Conservation (phyloP, 2,113 vertebrate genomes). For the Dolichallabes microphthalmus region DNA sequence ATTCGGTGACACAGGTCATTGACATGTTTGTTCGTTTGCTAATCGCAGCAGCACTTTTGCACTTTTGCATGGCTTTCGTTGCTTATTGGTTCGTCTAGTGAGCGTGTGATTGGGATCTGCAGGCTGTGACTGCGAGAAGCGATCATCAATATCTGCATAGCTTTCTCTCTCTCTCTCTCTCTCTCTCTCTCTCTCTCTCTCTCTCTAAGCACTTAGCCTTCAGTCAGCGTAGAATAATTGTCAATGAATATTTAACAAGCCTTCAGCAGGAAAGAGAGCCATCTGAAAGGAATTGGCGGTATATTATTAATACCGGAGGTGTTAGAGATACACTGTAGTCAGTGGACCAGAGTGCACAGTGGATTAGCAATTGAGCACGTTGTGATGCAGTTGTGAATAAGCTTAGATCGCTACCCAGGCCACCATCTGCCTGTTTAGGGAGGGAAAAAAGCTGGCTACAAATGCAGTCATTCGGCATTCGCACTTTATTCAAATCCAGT, state of each 20-base stretch:
- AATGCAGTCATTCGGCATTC: background rate
- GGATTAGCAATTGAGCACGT: conserved; percentile 55
- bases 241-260: conserved; percentile 82
- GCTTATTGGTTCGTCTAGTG: conserved; percentile 36
- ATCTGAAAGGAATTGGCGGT: conserved; percentile 58
- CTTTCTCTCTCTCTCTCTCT: conserved; percentile 41
- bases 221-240: conserved; percentile 78
- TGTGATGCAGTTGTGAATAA: conserved; percentile 53
- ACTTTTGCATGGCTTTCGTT: conserved; percentile 32
- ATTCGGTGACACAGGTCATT: conserved; percentile 21
- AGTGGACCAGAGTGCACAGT: conserved; percentile 56
- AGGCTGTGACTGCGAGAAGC: conserved; percentile 42
- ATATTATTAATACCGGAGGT: conserved; percentile 60
- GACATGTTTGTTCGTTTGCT: conserved; percentile 43
- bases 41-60: conserved; percentile 34
- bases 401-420: conserved; percentile 32
- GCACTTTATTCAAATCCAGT: background rate
- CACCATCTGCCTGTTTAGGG: conserved; percentile 27
- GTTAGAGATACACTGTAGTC: conserved; percentile 58
- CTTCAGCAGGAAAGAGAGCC: conserved; percentile 69
- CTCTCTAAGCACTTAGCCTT: conserved; percentile 62
- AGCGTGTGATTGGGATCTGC: conserved; percentile 47
- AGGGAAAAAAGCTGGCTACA: background rate
- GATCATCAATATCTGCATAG: conserved; percentile 58
- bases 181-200: conserved; percentile 45